Evolutionary conservation across 2,888 invertebrate species (phyloP).

Genomic region (Muscina levida): DNA sequence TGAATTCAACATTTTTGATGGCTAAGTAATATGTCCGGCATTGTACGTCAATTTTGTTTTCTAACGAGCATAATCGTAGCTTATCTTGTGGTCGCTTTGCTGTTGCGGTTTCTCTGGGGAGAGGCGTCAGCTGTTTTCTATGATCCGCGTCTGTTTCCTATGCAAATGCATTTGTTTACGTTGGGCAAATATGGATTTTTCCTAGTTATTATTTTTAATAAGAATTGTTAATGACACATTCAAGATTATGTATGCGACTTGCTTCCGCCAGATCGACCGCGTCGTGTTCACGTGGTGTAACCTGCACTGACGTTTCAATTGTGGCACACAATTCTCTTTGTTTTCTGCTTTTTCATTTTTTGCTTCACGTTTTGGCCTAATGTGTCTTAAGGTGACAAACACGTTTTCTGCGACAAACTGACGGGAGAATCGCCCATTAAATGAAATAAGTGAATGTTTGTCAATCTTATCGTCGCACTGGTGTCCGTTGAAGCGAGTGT

Average conservation of each 20-base stretch:
- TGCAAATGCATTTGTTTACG: no score
- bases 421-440: background rate
- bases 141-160: no score
- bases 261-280: no score
- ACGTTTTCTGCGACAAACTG: conserved; percentile 15
- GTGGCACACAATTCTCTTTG: no score
- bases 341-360: no score
- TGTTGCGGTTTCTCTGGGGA: background rate
- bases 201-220: background rate
- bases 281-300: no score
- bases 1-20: no score
- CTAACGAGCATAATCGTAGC: background rate
- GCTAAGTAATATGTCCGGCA: no score
- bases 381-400: background rate
- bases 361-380: background rate
- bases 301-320: no score
- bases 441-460: conserved; percentile 17
- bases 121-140: conserved; percentile 4
- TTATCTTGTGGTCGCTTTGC: conserved; percentile 5
- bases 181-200: background rate
- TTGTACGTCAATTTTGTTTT: no score
- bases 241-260: no score
- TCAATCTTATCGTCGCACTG: conserved; percentile 50
- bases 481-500: background rate
- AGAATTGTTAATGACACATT: background rate